These are phyloP conservation scores for Torymus texanus DNA, from an alignment of 2,888 invertebrate species.

Conservation along the genomic window DNA sequence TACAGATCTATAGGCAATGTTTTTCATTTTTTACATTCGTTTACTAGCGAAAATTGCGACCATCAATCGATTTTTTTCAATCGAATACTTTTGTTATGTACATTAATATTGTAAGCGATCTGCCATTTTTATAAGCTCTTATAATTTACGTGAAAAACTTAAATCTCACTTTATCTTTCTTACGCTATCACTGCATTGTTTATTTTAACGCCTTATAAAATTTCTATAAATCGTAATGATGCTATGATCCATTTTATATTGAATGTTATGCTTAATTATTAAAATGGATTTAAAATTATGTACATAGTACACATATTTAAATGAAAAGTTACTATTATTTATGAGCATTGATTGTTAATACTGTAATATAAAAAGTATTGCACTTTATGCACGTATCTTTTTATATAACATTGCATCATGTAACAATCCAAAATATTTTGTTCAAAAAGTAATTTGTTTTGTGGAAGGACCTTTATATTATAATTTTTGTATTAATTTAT, in stretches of 20 bases:
- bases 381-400: constrained; percentile 41
- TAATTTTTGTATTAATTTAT: constrained; percentile 27
- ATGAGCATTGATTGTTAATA: constrained; percentile 39
- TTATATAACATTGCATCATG: constrained; percentile 46
- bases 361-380: constrained; percentile 34
- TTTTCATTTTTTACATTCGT: constrained; percentile 24
- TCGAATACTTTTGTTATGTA: constrained; percentile 39
- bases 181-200: constrained; percentile 34
- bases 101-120: constrained; percentile 31
- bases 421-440: constrained; percentile 43
- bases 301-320: constrained; percentile 49
- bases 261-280: constrained; percentile 36
- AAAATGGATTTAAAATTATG: constrained; percentile 39
- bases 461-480: constrained; percentile 31
- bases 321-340: constrained; percentile 33
- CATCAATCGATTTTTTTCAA: constrained; percentile 24
- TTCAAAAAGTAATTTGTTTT: constrained; percentile 51
- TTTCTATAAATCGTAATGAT: constrained; percentile 34
- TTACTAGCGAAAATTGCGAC: neutral
- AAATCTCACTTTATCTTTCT: constrained; percentile 32
- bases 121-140: constrained; percentile 25
- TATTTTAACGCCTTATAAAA: constrained; percentile 13
- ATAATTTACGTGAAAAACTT: constrained; percentile 33
- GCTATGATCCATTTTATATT: constrained; percentile 36
- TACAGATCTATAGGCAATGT: no score